Evolutionary conservation across 2,113 vertebrate species (phyloP), one percentile per base, ranked within the genome.

Genomic region (Sula dactylatra): DNA sequence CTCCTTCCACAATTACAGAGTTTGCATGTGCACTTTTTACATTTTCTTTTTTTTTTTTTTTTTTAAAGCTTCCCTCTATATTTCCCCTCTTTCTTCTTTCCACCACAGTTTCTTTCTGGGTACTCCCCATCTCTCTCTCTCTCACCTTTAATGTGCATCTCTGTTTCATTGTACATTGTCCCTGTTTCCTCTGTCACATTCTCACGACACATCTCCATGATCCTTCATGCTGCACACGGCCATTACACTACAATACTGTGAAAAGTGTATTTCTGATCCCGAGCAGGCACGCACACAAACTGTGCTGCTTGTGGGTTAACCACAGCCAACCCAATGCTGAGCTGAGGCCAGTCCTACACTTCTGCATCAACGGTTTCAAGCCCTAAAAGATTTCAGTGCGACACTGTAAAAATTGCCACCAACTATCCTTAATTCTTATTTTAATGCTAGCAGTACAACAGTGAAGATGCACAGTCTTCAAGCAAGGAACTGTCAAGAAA

Each of bases 91-190:
- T 32, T 36, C 15, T 69, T 29, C 64, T 38, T 56, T 62, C n/a
- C 38, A 71, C 9, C 26, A 54, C 6, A n/a, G 12, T 42, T 71
- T 52, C 29, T 49, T 86, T 52, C 40, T 25, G 15, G 7, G 9
- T 42, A 31, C 49, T 66, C 17, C 16, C 49, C 13, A 42, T 9
- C 22, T 59, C 34, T 56, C 54, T 25, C 32, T 31, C 49, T 64
- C n/a, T 31, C 34, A 20, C 24, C 24, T 78, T 77, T 32, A 26
- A 73, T 1, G n/a, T 42, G 9, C 11, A 29, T 10, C 45, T 44
- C 27, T 50, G 1, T 27, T 70, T 66, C 52, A 38, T 0, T 15
- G 52, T 2, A n/a, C 16, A 4, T 4, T 3, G 1, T 20, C 52
- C 31, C 62, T 3, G 0, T 18, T 76, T 80, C 34, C 38, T 69